Conservation (phyloP, 2,113 vertebrate genomes). For the Sander vitreus region DNA sequence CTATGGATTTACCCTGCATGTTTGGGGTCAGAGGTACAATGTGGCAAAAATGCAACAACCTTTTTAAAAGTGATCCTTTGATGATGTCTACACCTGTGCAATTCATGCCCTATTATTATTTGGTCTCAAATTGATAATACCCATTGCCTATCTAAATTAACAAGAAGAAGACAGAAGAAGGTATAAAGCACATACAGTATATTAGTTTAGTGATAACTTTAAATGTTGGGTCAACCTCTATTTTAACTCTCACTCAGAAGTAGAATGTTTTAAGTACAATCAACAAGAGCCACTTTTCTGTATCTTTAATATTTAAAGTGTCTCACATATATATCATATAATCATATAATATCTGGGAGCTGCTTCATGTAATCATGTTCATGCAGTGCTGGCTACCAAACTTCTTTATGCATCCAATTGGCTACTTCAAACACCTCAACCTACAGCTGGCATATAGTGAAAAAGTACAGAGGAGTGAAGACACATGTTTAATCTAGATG, state of each 20-base stretch:
- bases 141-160: not conserved
- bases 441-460: not conserved
- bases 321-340: not conserved
- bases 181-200: not conserved
- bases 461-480: not conserved
- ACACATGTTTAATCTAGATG: not conserved
- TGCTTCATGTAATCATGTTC: not conserved
- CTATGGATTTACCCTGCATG: not conserved
- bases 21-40: not conserved
- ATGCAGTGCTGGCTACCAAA: not conserved
- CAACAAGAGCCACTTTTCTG: too few relatives aligned
- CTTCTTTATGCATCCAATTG: not conserved
- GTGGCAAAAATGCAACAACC: too few relatives aligned
- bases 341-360: not conserved
- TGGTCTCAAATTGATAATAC: not conserved
- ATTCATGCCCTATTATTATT: not conserved
- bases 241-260: not conserved
- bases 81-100: not conserved
- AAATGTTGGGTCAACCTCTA: not conserved
- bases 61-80: not conserved
- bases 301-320: not conserved
- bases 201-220: not conserved
- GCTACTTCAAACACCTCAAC: not conserved
- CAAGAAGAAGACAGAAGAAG: not conserved
- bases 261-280: not conserved